Evolutionary conservation across 2,888 invertebrate genomes (phyloP), one percentile per base, ranked within the genome.

Genomic region (Napeogenes inachia): DNA sequence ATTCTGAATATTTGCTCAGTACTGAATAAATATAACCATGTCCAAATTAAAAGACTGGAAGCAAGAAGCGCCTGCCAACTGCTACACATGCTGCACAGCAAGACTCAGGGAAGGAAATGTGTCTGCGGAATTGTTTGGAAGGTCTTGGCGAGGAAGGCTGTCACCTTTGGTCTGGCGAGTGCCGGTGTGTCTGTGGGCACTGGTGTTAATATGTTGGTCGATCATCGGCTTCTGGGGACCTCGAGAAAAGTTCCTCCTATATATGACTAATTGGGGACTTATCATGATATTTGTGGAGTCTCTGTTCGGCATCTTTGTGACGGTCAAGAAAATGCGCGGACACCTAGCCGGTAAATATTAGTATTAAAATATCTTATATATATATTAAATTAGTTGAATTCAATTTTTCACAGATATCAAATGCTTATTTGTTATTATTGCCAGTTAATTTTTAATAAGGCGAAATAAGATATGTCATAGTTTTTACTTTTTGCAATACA

Each of bases 211-310:
- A 33, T 68, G 76, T 59, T 84, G 84, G 81, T 87, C 89, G 0
- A 73, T 82, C 30, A 67, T 76, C 2, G 77, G 72, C 65, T 87
- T 89, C 73, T 89, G 89, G 87, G 87, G 87, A 21, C 84, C 85
- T 2, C 74, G 75, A 2, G 82, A 81, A 64, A 89, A 85, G 79
- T 92, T 87, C 78, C 80, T 90, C 63, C 76, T 92, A 30, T 92
- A 92, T 73, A 89, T 92, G 83, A 92, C 92, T 4, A 91, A 92
- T 70, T 92, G 92, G 92, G 92, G 92, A 2, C 79, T 91, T 45
- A 68, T 87, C 4, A 75, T 90, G 59, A 82, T 90, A 54, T 75
- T 85, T 57, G 62, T 84, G 54, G 87, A 89, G 68, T 78, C 85
- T 0, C 67, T 78, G 8, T 84, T 89, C 62, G 89, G 89, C 13